A percentile compares a stretch with the other conserved stretches of the same genome.
phyloP scores from a whole-genome alignment of 2,888 invertebrate species.

The Barypeithes pellucidus region DNA sequence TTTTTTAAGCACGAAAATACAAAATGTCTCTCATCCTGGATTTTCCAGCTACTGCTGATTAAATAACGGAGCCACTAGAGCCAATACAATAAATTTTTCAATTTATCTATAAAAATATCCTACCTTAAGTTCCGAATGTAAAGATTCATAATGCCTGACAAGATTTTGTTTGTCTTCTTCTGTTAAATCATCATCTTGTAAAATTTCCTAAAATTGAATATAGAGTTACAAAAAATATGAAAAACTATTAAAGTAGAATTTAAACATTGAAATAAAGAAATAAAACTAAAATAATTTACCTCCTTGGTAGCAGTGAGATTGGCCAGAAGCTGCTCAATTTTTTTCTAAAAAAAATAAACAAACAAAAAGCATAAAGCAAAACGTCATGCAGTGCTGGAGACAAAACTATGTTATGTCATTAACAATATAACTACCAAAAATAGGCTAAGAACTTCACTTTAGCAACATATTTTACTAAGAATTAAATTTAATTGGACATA shows the following conservation, averaged over 20 bases:
- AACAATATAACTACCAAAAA: too few species aligned
- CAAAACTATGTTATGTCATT: too few species aligned
- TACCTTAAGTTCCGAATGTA: conserved; percentile 81
- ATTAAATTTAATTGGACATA: too few species aligned
- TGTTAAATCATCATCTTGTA: conserved; percentile 67
- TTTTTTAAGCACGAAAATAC: too few species aligned
- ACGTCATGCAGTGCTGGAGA: conserved; percentile 39
- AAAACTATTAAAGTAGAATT: conserved; percentile 11
- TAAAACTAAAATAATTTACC: conserved; percentile 65
- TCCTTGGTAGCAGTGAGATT: conserved; percentile 72
- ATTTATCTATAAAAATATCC: conserved; percentile 62
- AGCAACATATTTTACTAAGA: too few species aligned
- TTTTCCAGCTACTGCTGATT: too few species aligned
- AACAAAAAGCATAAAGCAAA: conserved; percentile 57
- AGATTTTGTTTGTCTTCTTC: conserved; percentile 79
- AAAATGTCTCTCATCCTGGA: too few species aligned
- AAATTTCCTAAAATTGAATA: conserved; percentile 59
- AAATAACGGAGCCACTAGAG: too few species aligned
- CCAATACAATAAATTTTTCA: too few species aligned
- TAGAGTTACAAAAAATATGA: conserved; percentile 10
- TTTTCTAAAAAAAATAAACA: conserved; percentile 68
- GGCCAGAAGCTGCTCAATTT: conserved; percentile 73
- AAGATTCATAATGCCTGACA: conserved; percentile 82
- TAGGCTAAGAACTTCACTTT: too few species aligned
- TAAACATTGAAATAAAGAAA: background rate